Conservation (phyloP, 2,113 vertebrate genomes). For the Protomyctophum bolini region DNA sequence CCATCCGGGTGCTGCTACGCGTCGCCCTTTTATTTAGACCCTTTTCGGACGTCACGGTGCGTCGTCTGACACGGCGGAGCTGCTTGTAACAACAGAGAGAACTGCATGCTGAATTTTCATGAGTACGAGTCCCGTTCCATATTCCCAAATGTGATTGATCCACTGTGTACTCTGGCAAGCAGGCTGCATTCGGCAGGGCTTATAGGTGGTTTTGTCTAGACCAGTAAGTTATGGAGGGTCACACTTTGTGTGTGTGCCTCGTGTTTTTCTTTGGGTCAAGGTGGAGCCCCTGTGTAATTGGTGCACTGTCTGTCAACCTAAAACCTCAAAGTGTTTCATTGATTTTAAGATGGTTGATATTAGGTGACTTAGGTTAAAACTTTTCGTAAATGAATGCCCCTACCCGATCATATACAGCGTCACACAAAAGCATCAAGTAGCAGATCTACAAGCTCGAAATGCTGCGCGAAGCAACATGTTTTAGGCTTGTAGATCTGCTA, state of each 20-base stretch:
- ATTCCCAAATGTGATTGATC: constrained; percentile 64
- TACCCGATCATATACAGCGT: too few relatives aligned
- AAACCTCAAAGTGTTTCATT: constrained; percentile 58
- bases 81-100: constrained; percentile 62
- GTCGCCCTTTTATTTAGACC: constrained; percentile 43
- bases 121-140: constrained; percentile 57
- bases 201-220: constrained; percentile 62
- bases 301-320: constrained; percentile 48
- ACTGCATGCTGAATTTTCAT: constrained; percentile 78
- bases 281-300: constrained; percentile 55
- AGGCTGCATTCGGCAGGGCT: constrained; percentile 53
- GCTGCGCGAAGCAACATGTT: too few relatives aligned
- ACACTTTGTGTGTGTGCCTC: constrained; percentile 58
- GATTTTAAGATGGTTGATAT: constrained; percentile 39
- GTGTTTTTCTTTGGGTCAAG: constrained; percentile 59
- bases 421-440: too few relatives aligned
- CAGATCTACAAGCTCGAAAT: too few relatives aligned
- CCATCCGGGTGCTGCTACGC: constrained; percentile 32
- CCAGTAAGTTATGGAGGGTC: constrained; percentile 75
- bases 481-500: too few relatives aligned
- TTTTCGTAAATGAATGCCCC: too few relatives aligned
- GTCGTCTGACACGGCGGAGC: constrained; percentile 31
- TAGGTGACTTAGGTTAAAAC: constrained; percentile 21
- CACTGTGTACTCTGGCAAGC: constrained; percentile 75
- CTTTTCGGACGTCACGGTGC: constrained; percentile 52